Conservation (phyloP, 2,797 vertebrate genomes). For the Naso thynnoides region DNA sequence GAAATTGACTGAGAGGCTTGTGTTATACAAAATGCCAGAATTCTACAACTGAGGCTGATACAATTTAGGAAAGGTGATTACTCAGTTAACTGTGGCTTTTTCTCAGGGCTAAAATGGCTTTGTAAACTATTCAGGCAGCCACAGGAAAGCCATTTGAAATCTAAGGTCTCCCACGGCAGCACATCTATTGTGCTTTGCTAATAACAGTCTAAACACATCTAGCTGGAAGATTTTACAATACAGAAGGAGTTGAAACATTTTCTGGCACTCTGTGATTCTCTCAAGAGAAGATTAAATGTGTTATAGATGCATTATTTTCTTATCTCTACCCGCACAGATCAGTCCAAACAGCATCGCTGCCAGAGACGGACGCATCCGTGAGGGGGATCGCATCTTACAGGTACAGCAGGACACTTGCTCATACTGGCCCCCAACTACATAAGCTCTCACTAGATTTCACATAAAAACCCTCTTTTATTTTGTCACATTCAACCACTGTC, state of each 20-base stretch:
- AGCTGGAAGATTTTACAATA: slow-evolving; percentile 3
- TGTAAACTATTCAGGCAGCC: slow-evolving; percentile 30
- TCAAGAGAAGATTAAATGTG: slow-evolving; percentile 11
- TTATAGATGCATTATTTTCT: slow-evolving; percentile 21
- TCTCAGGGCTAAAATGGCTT: slow-evolving; percentile 18
- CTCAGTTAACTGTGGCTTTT: slow-evolving; percentile 22
- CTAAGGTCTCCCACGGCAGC: slow-evolving; percentile 7
- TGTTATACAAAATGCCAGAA: slow-evolving; percentile 33
- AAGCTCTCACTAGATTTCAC: slow-evolving; percentile 51
- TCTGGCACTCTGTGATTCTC: background rate
- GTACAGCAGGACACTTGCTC: slow-evolving; percentile 72
- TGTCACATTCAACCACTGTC: slow-evolving; percentile 57
- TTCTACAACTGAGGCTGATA: slow-evolving; percentile 8
- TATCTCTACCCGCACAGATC: slow-evolving; percentile 83
- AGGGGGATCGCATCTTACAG: slow-evolving; percentile 97
- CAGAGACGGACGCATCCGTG: slow-evolving; percentile 93
- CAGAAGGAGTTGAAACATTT: slow-evolving; percentile 30
- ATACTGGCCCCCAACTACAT: background rate
- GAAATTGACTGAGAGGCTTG: slow-evolving; percentile 36
- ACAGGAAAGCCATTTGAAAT: slow-evolving; percentile 30
- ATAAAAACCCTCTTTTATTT: slow-evolving; percentile 59
- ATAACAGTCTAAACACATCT: slow-evolving; percentile 27
- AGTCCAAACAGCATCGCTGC: slow-evolving; percentile 96
- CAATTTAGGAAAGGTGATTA: slow-evolving; percentile 26
- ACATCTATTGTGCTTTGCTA: slow-evolving; percentile 13